phyloP scores from a whole-genome alignment of 2,113 vertebrate genomes.

The Mus spicilegus region DNA sequence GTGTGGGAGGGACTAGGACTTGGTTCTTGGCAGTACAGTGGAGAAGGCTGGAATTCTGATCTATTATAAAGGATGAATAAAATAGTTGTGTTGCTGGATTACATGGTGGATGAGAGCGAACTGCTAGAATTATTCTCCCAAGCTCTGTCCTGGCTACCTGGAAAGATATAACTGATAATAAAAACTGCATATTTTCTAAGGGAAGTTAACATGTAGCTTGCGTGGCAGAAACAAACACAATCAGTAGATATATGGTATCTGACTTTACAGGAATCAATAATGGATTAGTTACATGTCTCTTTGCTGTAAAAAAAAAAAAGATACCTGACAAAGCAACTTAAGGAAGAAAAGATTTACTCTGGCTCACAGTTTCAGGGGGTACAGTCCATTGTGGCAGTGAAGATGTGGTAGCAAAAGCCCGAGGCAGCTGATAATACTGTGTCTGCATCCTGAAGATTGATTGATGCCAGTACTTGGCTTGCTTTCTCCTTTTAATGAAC shows the following conservation, averaged over 20 bases:
- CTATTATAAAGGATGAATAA: not conserved
- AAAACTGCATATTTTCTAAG: not conserved
- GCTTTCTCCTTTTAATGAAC: not conserved
- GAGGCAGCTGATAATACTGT: not conserved
- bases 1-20: not conserved
- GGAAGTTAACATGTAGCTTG: not conserved
- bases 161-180: not conserved
- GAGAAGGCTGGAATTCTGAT: not conserved
- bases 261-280: not conserved
- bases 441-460: too few species aligned
- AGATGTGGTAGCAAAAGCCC: not conserved
- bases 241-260: not conserved
- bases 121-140: not conserved
- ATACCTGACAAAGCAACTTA: not conserved
- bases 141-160: not conserved
- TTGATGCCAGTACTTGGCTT: not conserved
- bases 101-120: not conserved
- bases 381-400: not conserved
- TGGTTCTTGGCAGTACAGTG: not conserved
- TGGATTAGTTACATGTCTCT: not conserved
- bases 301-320: not conserved
- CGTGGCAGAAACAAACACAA: not conserved
- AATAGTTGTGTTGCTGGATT: not conserved
- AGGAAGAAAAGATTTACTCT: not conserved
- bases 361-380: not conserved